Conservation (phyloP, 2,797 vertebrate species). For the Anguilla obscura region DNA sequence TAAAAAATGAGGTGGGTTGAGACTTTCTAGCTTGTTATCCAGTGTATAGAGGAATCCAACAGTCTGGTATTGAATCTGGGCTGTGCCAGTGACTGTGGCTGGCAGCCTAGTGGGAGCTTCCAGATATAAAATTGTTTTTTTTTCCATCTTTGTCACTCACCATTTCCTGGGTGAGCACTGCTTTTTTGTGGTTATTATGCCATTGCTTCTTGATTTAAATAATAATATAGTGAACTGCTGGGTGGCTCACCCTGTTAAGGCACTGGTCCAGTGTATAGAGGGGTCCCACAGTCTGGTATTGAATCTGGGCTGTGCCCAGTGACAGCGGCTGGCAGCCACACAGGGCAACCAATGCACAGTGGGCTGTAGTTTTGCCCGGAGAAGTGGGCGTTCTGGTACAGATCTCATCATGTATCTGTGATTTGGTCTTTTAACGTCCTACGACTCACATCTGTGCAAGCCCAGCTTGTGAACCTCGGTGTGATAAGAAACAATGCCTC, state of each 20-base stretch:
- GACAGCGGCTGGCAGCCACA: background rate
- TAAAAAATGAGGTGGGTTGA: constrained; percentile 12
- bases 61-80: too few species aligned
- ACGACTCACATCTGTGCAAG: background rate
- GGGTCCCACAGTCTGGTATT: background rate
- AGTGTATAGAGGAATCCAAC: too few species aligned
- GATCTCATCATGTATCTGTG: background rate
- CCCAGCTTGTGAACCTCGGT: background rate
- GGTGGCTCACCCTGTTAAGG: background rate
- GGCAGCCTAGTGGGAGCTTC: background rate
- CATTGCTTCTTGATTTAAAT: background rate
- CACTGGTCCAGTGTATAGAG: constrained; percentile 2
- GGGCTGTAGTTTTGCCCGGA: background rate
- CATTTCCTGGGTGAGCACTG: background rate
- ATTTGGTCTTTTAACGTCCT: background rate
- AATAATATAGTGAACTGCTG: background rate
- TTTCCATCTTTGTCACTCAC: background rate
- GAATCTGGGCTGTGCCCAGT: background rate
- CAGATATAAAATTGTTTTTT: background rate
- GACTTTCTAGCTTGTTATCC: background rate
- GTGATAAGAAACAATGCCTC: background rate
- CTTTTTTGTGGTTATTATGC: background rate
- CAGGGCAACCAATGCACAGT: background rate
- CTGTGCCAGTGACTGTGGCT: too few species aligned
- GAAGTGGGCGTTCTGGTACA: background rate